Conservation (phyloP, 2,797 vertebrate genomes). For the Acipenser transmontanus region DNA sequence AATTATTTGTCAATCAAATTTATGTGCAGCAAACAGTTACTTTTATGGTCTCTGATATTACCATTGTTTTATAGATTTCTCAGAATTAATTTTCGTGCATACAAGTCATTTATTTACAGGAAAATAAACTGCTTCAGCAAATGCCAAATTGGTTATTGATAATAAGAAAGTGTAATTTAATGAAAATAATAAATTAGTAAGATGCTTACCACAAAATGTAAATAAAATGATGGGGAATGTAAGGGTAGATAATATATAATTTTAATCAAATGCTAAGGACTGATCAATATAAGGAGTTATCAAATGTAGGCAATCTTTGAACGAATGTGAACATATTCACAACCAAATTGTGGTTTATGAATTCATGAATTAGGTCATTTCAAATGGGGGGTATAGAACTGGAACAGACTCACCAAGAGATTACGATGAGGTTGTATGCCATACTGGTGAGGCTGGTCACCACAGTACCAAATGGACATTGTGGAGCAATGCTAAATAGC, state of each 20-base stretch:
- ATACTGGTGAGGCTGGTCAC: no score
- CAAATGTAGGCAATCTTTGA: neutral
- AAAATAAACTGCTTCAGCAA: slow-evolving; percentile 4
- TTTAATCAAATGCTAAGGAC: slow-evolving; percentile 1
- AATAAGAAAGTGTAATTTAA: neutral
- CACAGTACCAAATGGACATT: no score
- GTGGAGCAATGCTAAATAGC: neutral
- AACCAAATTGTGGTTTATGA: neutral
- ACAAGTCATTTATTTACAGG: neutral
- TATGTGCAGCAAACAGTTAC: neutral
- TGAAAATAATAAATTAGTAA: slow-evolving; percentile 1
- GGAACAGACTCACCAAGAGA: no score
- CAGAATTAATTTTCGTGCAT: neutral
- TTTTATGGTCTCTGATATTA: neutral
- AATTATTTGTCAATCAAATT: neutral
- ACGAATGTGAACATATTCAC: neutral
- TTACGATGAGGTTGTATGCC: no score
- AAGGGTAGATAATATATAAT: neutral
- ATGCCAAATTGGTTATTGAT: slow-evolving; percentile 1
- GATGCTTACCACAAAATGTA: neutral
- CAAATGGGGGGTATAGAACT: no score
- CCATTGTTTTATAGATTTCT: neutral
- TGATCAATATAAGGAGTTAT: neutral
- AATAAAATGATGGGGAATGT: neutral
- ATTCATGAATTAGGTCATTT: no score